Percentiles rank a stretch among this genome's conserved stretches.
These are phyloP conservation scores for Nothocercus nigrocapillus DNA, from an alignment of 2,113 vertebrate genomes.

Conservation along the genomic window DNA sequence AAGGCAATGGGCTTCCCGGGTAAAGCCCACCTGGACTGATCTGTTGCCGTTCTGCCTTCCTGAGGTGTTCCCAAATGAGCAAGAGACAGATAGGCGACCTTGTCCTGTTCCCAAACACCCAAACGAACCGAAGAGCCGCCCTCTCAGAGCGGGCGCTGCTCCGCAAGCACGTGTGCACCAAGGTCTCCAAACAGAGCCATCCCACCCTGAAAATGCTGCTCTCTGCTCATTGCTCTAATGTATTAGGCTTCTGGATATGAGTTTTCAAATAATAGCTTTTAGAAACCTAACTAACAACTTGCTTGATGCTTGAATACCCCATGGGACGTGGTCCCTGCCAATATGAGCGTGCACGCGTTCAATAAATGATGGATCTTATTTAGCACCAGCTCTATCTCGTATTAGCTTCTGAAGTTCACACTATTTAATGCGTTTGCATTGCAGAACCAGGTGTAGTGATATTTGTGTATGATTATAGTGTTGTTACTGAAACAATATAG, in stretches of 20 bases:
- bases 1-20: neutral
- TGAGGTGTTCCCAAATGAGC: accelerated
- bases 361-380: accelerated
- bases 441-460: neutral
- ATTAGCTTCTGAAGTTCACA: accelerated
- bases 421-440: neutral
- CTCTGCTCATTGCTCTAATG: accelerated
- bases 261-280: neutral
- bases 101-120: neutral
- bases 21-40: neutral
- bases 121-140: too few relatives aligned
- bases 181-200: accelerated
- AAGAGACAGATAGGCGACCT: accelerated
- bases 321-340: accelerated
- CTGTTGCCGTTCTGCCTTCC: accelerated
- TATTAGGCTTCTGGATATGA: accelerated
- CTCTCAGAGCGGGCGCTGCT: accelerated
- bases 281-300: accelerated
- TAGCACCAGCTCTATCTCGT: accelerated
- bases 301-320: neutral
- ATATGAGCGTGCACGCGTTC: accelerated
- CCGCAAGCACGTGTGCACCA: accelerated
- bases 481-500: neutral
- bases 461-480: neutral
- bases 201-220: accelerated